Evolutionary conservation across 2,888 invertebrate species (phyloP), one percentile per base, ranked within the genome.

Genomic region (Oscheius sp.): DNA sequence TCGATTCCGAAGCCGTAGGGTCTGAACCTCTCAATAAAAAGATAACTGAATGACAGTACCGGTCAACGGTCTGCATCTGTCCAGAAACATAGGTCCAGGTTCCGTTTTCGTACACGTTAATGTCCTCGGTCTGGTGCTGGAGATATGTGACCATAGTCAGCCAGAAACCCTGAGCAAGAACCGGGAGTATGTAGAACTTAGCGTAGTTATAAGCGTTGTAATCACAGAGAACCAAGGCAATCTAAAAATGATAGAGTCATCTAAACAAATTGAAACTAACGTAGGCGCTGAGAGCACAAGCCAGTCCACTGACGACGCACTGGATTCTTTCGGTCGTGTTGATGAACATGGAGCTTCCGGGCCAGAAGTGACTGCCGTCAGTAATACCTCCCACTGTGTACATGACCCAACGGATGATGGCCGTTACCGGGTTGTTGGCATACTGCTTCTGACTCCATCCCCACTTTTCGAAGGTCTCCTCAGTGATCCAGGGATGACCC

Each of bases 301-400:
- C 79, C 7, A 76, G 21, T 53, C 79, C 85, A 32, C 85, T 85
- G 70, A 87, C 72, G 32, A 74, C 82, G 62, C 87, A 87, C 73
- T 88, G 83, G 50, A 88, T 57, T 29, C 86, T 78, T 60, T 88
- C 87, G n/a, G 68, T 77, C 65, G 76, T 86, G 74, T 78, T 86
- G 73, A 77, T 82, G 80, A 87, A 87, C 9, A 87, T 77, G 37
- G 74, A 68, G 10, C 83, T 84, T 75, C 76, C 80, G 50, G 88
- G 88, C 85, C 84, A 87, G 79, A 87, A 88, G 73, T 88, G 88
- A 11, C 82, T 82, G 57, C 88, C 88, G 62, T 88, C 88, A 37
- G 88, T 85, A 13, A 88, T 77, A 33, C 88, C 88, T 68, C 83
- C 76, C 32, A 86, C 63, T 0, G 88, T 88, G 77, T 88, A 88